Percentiles rank a stretch among this genome's conserved stretches.
Evolutionary conservation across 2,113 vertebrate species (phyloP).

Genomic region (Boleophthalmus pectinirostris): DNA sequence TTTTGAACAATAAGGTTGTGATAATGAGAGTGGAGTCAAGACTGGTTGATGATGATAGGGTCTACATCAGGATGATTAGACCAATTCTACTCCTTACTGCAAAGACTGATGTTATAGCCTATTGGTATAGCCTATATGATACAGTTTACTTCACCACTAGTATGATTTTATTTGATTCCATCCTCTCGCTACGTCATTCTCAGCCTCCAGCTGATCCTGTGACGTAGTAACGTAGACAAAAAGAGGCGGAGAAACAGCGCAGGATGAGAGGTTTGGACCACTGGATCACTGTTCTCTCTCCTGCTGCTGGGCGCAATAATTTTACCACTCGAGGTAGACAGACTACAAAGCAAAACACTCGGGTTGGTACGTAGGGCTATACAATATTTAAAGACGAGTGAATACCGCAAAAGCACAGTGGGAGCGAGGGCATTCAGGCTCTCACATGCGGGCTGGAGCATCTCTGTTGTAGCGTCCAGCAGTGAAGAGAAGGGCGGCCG

Average conservation of each 20-base stretch:
- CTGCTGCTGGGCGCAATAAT: neutral
- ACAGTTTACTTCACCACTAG: neutral
- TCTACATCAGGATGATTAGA: conserved; percentile 10
- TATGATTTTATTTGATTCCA: neutral
- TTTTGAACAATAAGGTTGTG: neutral
- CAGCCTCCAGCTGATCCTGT: conserved; percentile 15
- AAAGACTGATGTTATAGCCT: too few relatives aligned
- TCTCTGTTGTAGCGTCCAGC: conserved; percentile 14
- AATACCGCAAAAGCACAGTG: neutral
- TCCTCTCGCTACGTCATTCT: conserved; percentile 4
- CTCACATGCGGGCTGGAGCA: conserved; percentile 34
- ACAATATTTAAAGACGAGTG: neutral
- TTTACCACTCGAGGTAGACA: conserved; percentile 14
- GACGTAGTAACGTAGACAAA: conserved; percentile 55
- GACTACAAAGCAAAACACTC: conserved; percentile 5
- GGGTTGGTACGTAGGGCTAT: neutral
- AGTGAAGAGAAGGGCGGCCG: conserved; percentile 46
- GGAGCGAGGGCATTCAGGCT: conserved; percentile 7
- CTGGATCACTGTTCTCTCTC: neutral
- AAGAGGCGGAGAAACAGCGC: conserved; percentile 34
- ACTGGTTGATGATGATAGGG: neutral
- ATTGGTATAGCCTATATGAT: too few relatives aligned
- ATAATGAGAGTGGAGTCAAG: neutral
- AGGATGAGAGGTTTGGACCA: conserved; percentile 7
- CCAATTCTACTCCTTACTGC: neutral